Evolutionary conservation across 2,797 vertebrate species (phyloP).

Genomic region (Glyptemys insculpta): DNA sequence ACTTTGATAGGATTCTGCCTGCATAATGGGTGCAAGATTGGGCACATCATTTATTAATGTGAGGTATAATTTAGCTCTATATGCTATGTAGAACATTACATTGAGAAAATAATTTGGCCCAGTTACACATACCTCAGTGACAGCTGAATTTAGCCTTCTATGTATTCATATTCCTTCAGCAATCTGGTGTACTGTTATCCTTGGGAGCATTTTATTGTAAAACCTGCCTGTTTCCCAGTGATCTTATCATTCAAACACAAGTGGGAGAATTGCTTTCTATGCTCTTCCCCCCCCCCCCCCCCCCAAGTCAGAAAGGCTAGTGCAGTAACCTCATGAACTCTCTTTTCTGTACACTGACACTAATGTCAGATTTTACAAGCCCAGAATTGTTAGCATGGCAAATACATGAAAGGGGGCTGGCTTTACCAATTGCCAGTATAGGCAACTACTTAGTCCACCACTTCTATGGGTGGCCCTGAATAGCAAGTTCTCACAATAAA

Average conservation of each 20-base stretch:
- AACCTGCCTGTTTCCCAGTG: not conserved
- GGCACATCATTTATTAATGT: not conserved
- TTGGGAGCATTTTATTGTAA: not conserved
- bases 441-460: not conserved
- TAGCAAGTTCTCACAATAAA: not conserved
- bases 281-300: accelerated
- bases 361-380: not conserved
- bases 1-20: not conserved
- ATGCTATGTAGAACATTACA: accelerated
- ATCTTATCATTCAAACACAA: not conserved
- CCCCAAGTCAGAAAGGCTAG: not conserved
- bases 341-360: not conserved
- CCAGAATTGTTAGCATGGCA: not conserved
- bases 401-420: not conserved
- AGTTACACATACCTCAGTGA: not conserved
- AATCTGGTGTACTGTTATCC: not conserved
- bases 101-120: not conserved
- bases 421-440: not conserved
- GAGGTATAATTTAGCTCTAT: not conserved
- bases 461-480: not conserved
- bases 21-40: not conserved
- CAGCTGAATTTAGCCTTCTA: not conserved
- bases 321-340: accelerated
- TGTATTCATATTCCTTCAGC: accelerated
- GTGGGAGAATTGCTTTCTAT: accelerated